phyloP scores from a whole-genome alignment of 2,797 vertebrate genomes.

The Platalea minor region DNA sequence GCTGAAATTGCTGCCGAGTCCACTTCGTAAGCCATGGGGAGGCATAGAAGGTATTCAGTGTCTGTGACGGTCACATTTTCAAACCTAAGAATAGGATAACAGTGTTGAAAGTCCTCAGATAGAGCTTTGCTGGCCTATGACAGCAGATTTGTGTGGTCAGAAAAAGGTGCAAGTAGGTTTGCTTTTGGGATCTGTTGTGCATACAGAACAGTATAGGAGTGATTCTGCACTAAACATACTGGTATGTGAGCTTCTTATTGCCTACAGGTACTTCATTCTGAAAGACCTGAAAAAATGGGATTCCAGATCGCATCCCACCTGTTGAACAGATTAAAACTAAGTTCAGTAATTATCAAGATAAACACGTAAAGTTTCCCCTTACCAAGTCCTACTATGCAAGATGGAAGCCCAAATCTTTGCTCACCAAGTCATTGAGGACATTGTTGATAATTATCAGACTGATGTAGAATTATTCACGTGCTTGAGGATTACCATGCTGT shows the following conservation, averaged over 20 bases:
- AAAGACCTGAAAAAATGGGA: not conserved
- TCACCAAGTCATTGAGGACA: not conserved
- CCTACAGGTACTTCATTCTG: not conserved
- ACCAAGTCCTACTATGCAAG: not conserved
- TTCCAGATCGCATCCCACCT: not conserved
- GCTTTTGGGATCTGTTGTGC: not conserved
- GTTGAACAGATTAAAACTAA: not conserved
- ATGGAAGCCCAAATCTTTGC: not conserved
- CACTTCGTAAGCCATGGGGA: fast-evolving
- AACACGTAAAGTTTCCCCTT: not conserved
- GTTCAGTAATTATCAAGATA: not conserved
- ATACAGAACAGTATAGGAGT: not conserved
- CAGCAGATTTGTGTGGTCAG: not conserved
- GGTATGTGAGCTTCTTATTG: not conserved
- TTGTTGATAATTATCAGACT: conserved; percentile 2
- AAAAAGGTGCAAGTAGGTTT: not conserved
- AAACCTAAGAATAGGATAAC: not conserved
- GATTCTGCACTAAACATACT: not conserved
- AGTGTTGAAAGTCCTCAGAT: not conserved
- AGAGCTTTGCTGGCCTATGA: not conserved
- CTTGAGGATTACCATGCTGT: not conserved
- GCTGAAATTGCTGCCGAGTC: not conserved
- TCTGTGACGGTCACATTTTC: not conserved
- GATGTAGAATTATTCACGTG: not conserved
- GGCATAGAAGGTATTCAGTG: not conserved